Base-by-base conservation (phyloP, 2,888 invertebrate species). In the Drosophila glabriapex region DNA sequence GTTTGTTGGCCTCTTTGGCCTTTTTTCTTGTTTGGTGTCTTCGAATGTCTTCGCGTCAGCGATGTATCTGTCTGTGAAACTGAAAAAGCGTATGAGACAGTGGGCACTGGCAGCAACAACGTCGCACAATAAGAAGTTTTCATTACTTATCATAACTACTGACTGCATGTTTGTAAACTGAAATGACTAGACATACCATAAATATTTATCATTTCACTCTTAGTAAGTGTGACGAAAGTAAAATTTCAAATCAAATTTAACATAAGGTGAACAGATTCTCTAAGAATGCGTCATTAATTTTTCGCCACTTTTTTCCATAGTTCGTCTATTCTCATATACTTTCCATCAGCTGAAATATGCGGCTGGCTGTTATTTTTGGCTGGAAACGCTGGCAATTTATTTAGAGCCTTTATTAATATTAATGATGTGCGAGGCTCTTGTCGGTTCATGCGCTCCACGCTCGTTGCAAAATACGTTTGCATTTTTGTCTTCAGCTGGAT, bases 391-490 rank as follows among this genome's bases (percentile, higher is more conserved):
- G 73, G 43, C 78, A 71, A 68, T 82, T 82, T 83, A 88, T 85
- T 73, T 84, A 68, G 72, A 82, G 80, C 60, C 76, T 87, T 87
- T 83, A 89, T 87, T 85, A 87, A 88, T 89, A 89, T 88, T 89
- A 88, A 87, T 87, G 87, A 83, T 85, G 76, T 78, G 78, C 77
- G 74, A 69, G 62, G 81, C 77, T 74, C 41, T 76, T 68, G 54
- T 64, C 37, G 56, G 65, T 52, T 50, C 56, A 54, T 53, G 53
- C 50, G 55, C n/a, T 62, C 31, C 56, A 60, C 73, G 75, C 72
- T 67, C 65, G 52, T 68, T 77, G 73, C 58, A 68, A 83, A 83
- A 79, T 88, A 72, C 78, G 64, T 72, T 62, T 62, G 70, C 72
- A 71, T 60, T 70, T 68, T 52, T 53, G n/a, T 56, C 7, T 16